Conservation (phyloP, 2,113 vertebrate species). For the Xyrauchen texanus region DNA sequence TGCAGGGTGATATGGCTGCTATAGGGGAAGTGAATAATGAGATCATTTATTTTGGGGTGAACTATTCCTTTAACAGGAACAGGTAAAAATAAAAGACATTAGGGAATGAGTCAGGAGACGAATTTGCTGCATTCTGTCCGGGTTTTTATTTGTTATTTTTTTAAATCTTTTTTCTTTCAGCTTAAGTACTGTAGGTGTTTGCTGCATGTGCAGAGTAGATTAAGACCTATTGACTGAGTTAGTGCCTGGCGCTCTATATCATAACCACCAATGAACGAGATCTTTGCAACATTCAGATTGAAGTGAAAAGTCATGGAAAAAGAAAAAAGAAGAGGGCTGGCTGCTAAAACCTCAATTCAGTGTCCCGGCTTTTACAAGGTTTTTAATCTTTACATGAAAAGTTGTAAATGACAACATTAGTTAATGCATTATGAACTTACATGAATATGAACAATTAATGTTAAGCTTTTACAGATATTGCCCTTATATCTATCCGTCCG, state of each 20-base stretch:
- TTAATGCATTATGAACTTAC: too few species aligned
- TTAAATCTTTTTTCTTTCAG: slow-evolving; percentile 43
- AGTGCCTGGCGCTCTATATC: slow-evolving; percentile 55
- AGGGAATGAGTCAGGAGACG: slow-evolving; percentile 14
- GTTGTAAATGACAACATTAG: too few species aligned
- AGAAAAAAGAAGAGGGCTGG: neutral
- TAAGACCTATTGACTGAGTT: slow-evolving; percentile 69
- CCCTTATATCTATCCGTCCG: too few species aligned
- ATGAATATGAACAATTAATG: too few species aligned
- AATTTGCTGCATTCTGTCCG: slow-evolving; percentile 5
- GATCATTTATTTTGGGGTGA: too few species aligned
- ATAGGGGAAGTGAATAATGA: too few species aligned
- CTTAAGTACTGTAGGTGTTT: slow-evolving; percentile 50
- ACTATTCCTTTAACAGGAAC: slow-evolving; percentile 12
- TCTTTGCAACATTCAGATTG: slow-evolving; percentile 69
- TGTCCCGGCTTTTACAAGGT: too few species aligned
- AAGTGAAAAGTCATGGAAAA: neutral
- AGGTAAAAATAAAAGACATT: slow-evolving; percentile 7
- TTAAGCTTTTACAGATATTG: too few species aligned
- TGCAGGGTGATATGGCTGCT: too few species aligned
- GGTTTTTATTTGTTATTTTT: too few species aligned
- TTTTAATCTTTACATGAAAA: too few species aligned
- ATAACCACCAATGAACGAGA: slow-evolving; percentile 69
- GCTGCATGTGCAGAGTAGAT: slow-evolving; percentile 58
- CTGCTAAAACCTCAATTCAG: neutral